Evolutionary conservation across 1,140 invertebrate species (phyloP), one percentile per base, ranked within the genome.

Genomic region (Zaprionus kolodkinae): DNA sequence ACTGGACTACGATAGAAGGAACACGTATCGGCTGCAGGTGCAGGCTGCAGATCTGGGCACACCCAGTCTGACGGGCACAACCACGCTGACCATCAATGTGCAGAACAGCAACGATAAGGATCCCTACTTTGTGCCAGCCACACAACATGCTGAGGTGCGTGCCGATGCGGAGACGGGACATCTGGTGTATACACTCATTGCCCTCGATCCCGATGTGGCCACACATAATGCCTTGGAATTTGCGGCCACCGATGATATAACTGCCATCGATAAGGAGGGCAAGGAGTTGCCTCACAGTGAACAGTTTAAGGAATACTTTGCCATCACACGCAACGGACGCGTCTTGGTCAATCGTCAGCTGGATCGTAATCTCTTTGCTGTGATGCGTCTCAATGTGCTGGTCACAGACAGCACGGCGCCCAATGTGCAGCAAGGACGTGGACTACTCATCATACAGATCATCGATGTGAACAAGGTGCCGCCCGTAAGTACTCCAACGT

Each of bases 21-120:
- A 96, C 74, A 95, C 94, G 2, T 97, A 97, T 89, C 94, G 95
- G 65, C 95, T 98, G 72, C 95, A 97, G 92, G 94, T 98, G 11
- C 94, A 96, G 52, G 97, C 97, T 5, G 93, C 95, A 7, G 98
- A 99, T 93, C 93, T 94, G 93, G 97, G 97, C 94, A 95, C 95
- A 2, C 97, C 97, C 9, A 95, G 95, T 79, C 92, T 97, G 57
- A 97, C 96, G 0, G 97, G 97, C 12, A 97, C 96, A 0, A 95
- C 97, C 0, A 96, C 95, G 1, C 80, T 98, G 1, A 95, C 95
- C 50, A 94, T 98, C 2, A 95, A 95, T 76, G 94, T 98, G 2
- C 94, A 96, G 25, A 97, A 98, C 90, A 97, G 96, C 33, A 99
- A 99, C 91, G 96, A 98, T 88, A 98, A 98, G 92, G 94, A 95